Conservation (phyloP, 2,113 vertebrate species). For the Siniperca knerii region DNA sequence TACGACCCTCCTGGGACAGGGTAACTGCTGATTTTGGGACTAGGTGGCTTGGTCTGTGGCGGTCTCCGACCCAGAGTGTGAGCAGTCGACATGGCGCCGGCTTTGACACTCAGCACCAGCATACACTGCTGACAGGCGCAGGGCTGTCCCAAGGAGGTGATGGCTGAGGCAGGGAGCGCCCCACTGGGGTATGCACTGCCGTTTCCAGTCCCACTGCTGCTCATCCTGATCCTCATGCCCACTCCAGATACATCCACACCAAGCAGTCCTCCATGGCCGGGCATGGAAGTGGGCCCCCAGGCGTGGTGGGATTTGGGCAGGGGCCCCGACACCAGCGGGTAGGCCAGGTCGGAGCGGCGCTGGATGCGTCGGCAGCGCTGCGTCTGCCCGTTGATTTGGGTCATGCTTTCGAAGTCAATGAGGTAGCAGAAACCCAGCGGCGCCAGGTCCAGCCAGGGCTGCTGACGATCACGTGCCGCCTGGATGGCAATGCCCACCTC, state of each 20-base stretch:
- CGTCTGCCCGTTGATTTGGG: constrained; percentile 96
- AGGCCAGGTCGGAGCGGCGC: constrained; percentile 91
- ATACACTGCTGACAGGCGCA: constrained; percentile 94
- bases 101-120: constrained; percentile 91
- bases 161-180: constrained; percentile 83
- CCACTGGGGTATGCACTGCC: constrained; percentile 85
- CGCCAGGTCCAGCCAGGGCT: constrained; percentile 97
- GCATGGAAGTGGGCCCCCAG: constrained; percentile 80
- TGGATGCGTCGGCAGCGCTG: constrained; percentile 93
- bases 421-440: constrained; percentile 98
- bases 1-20: constrained; percentile 74
- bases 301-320: constrained; percentile 87
- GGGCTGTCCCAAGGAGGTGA: constrained; percentile 85
- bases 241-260: constrained; percentile 83
- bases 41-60: constrained; percentile 80
- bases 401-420: constrained; percentile 98
- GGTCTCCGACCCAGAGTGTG: constrained; percentile 85
- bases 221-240: constrained; percentile 80
- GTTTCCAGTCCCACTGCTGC: constrained; percentile 72
- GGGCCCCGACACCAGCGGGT: constrained; percentile 91
- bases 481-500: constrained; percentile 98
- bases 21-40: constrained; percentile 79
- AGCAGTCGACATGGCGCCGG: constrained; percentile 76
- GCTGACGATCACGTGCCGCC: constrained; percentile 96
- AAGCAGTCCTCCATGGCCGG: constrained; percentile 74